A percentile compares a stretch with the other conserved stretches of the same genome.
Evolutionary conservation across 2,888 invertebrate genomes (phyloP).

Genomic region (Brachypalpus laphriformis): DNA sequence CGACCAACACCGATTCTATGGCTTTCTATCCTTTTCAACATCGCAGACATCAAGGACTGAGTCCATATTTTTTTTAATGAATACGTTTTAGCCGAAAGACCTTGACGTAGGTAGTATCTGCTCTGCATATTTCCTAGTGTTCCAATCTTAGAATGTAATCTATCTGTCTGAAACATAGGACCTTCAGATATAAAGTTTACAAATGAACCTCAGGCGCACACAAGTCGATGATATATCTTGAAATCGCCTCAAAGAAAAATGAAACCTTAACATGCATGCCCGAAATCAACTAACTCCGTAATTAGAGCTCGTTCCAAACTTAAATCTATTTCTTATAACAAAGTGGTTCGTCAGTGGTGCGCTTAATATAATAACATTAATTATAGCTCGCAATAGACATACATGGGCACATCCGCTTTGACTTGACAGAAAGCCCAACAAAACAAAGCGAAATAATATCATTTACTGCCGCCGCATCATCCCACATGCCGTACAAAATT

Average conservation of each 20-base stretch:
- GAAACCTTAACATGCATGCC: conserved; percentile 21
- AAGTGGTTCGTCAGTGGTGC: background rate
- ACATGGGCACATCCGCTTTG: conserved; percentile 60
- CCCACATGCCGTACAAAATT: conserved; percentile 23
- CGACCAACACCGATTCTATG: no score
- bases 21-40: no score
- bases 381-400: conserved; percentile 35
- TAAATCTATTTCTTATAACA: conserved; percentile 14
- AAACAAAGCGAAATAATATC: conserved; percentile 20
- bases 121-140: background rate
- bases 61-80: no score
- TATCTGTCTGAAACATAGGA: background rate
- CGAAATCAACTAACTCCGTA: conserved; percentile 16
- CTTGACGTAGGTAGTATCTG: no score
- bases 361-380: conserved; percentile 43
- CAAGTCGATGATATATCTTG: background rate
- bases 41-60: no score
- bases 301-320: conserved; percentile 23
- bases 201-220: background rate
- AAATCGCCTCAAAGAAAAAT: conserved; percentile 22
- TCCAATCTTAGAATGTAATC: background rate
- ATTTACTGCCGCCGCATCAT: background rate
- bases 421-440: conserved; percentile 11
- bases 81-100: no score
- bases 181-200: background rate